Base-by-base conservation (phyloP, 2,113 vertebrate genomes). In the Telmatochromis brachygnathus region DNA sequence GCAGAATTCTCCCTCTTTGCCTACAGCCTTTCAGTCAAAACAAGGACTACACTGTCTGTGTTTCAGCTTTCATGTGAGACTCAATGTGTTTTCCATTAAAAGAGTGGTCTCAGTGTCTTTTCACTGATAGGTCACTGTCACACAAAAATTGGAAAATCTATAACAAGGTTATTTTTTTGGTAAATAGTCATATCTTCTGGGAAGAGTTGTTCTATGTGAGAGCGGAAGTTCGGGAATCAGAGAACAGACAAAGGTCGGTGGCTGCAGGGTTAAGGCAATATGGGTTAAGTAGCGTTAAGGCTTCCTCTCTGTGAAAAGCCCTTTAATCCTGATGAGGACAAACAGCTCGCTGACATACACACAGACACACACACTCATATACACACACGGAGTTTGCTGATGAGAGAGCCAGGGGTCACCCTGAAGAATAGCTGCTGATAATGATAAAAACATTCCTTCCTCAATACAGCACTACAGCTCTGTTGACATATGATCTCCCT, bases 351-450 rank as follows among this genome's bases (percentile, higher is more conserved):
- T 42, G 15, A 88, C 87, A 83, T 62, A 89, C 30, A 82, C 54
- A 85, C 82, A 87, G 37, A 85, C 30, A 82, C 42, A 56, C 47
- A 56, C 21, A 30, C n/a, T 37, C n/a, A 19, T 58, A 80, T 13
- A 82, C 13, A 82, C 33, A 79, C 51, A 88, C 39, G 30, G 45
- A 82, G 83, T 93, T 85, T 87, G 80, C 92, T 82, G 89, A 92
- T 77, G 91, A 85, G 81, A 81, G 60, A 62, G 60, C 45, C 81
- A 89, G 89, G 87, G 93, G 90, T 94, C 91, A 94, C 86, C 89
- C 83, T 93, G 90, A 91, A 86, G 88, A 58, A 94, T 92, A 83
- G 90, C 90, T 92, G 81, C 92, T 94, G 84, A 89, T 91, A 88
- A 92, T 90, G 90, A 77, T 84, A 84, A 92, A 91, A 94, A 89